Evolutionary conservation across 2,797 vertebrate species (phyloP), one percentile per base, ranked within the genome.

Genomic region (Onychomys arenicola): DNA sequence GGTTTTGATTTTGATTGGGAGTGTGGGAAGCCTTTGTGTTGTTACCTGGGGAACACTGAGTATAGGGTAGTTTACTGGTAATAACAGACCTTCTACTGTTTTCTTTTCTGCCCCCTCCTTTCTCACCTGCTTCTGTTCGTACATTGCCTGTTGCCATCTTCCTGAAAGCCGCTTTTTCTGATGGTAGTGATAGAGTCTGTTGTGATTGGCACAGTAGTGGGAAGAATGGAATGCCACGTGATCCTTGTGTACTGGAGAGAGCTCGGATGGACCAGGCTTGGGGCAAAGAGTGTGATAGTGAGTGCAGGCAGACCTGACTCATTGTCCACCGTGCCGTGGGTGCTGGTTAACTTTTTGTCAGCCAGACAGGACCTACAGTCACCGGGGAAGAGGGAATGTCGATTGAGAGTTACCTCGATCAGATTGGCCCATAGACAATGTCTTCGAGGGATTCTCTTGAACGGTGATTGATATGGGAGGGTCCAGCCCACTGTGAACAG

Each of bases 1-100:
- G 77, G 55, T 84, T 90, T 63, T 85, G 89, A 13, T 87, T 93
- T 88, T 78, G 80, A 75, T 37, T 14, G 12, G 6, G 37, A 57
- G 9, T 40, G 10, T 21, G 57, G 46, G 43, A 11, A 69, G 63
- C 34, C 69, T 84, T 93, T 87, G 75, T 61, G 6, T n/a, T 52
- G 63, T 34, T 46, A 4, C 12, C 21, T 19, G 34, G 59, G 87
- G 34, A 78, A 32, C 10, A 32, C 2, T 49, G 73, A 84, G 6
- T 46, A 32, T 29, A 69, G n/a, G 8, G 57, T 59, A 37, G 34
- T 81, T 82, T 59, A 9, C 75, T 55, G 25, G 86, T 63, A 59
- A 32, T 67, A 77, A 40, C 65, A 57, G 34, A 40, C 9, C 1
- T 84, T 91, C 77, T 77, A 9, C n/a, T 23, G 0, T 73, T 77